Evolutionary conservation across 2,888 invertebrate species (phyloP).

Genomic region (Slavum lentiscoides): DNA sequence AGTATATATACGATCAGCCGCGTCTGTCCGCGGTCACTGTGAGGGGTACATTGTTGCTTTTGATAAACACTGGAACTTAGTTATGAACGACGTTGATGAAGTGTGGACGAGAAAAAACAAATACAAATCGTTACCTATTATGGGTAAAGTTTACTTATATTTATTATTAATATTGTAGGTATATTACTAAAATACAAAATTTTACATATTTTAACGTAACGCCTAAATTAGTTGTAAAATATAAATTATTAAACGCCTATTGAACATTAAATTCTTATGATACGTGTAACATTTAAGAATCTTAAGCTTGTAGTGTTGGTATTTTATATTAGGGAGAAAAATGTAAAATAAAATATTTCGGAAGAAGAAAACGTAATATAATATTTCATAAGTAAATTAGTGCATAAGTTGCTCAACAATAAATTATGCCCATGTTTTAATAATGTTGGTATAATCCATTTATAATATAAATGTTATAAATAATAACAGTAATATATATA

Average conservation of each 20-base stretch:
- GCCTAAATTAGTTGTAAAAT: neutral
- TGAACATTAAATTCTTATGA: neutral
- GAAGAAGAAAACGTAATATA: too few species aligned
- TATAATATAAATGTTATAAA: too few species aligned
- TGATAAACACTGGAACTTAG: conserved; percentile 93
- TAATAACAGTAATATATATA: too few species aligned
- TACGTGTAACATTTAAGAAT: neutral
- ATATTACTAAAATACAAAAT: too few species aligned
- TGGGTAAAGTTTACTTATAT: conserved; percentile 62
- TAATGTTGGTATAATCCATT: too few species aligned
- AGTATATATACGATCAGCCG: conserved; percentile 75
- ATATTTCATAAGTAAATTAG: neutral
- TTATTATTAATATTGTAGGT: too few species aligned
- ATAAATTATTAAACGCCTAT: neutral
- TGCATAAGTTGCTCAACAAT: neutral
- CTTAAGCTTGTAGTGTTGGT: neutral
- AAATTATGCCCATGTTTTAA: too few species aligned
- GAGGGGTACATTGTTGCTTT: conserved; percentile 81
- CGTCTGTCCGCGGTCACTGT: conserved; percentile 75
- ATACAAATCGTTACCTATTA: conserved; percentile 66
- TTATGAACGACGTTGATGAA: conserved; percentile 80
- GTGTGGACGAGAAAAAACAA: conserved; percentile 69
- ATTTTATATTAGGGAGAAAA: too few species aligned
- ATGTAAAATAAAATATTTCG: too few species aligned
- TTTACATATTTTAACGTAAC: neutral